These are phyloP conservation scores for Serilophus lunatus DNA, from an alignment of 2,113 vertebrate genomes.

Conservation along the genomic window DNA sequence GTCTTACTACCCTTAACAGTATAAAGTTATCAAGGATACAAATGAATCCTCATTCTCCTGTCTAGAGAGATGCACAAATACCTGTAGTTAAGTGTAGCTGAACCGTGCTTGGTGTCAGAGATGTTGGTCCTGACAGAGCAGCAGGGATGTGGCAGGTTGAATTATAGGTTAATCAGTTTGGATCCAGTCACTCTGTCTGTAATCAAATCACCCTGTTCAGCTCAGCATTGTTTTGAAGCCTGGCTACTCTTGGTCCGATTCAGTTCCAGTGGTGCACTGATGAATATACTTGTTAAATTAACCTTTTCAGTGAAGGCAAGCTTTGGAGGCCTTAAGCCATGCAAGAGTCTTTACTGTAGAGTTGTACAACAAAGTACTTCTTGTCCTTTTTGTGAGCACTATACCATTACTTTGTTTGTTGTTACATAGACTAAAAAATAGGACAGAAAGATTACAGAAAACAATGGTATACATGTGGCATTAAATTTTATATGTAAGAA, in stretches of 20 bases:
- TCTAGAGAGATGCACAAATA: background rate
- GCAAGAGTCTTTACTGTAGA: background rate
- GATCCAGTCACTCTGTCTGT: background rate
- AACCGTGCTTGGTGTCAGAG: background rate
- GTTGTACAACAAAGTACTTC: background rate
- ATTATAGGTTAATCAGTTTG: background rate
- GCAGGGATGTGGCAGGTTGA: background rate
- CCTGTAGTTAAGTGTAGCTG: background rate
- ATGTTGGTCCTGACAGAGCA: background rate
- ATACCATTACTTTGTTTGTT: background rate
- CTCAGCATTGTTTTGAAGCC: background rate
- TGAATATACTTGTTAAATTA: background rate
- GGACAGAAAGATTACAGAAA: background rate
- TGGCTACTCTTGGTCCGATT: background rate
- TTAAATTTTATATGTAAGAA: background rate
- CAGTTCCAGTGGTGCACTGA: background rate
- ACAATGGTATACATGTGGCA: rapidly evolving
- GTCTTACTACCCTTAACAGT: background rate
- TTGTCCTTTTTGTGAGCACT: background rate
- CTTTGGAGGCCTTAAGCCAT: background rate
- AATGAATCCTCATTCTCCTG: background rate
- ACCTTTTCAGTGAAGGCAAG: background rate
- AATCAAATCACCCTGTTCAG: background rate
- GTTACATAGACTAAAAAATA: background rate
- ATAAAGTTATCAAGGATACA: background rate